phyloP scores from a whole-genome alignment of 2,797 vertebrate genomes.

The Hypotaenidia philippensis region DNA sequence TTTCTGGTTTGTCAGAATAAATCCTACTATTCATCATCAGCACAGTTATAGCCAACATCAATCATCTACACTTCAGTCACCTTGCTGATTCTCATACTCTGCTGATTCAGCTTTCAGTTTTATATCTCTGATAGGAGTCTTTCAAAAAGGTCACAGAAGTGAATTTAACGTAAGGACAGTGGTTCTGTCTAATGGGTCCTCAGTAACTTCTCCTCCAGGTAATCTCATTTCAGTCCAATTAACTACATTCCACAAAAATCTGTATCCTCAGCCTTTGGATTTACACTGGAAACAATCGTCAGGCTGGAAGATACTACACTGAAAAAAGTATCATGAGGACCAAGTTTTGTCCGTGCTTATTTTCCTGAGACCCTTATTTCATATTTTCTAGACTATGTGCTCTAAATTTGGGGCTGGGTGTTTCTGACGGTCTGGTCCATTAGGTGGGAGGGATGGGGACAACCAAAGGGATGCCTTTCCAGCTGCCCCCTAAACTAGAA shows the following conservation, averaged over 20 bases:
- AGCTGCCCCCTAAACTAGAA: background rate
- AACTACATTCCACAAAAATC: background rate
- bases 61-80: slow-evolving; percentile 55
- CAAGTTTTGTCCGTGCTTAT: background rate
- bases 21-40: slow-evolving; percentile 61
- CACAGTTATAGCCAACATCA: slow-evolving; percentile 60
- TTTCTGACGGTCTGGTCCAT: background rate
- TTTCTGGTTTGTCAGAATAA: slow-evolving; percentile 59
- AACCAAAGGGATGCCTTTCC: background rate
- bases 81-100: slow-evolving; percentile 33
- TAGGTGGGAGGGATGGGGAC: background rate
- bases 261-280: background rate
- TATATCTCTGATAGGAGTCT: slow-evolving; percentile 4
- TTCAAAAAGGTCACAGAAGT: slow-evolving; percentile 59
- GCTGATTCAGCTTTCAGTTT: slow-evolving; percentile 66
- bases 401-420: background rate
- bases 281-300: background rate
- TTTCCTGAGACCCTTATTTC: background rate
- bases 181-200: background rate
- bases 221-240: background rate
- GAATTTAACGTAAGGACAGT: background rate
- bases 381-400: background rate
- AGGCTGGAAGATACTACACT: background rate
- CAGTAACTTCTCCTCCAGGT: background rate
- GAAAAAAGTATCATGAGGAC: background rate